A percentile compares a stretch with the other conserved stretches of the same genome.
These are phyloP conservation scores for Garra rufa DNA, from an alignment of 2,113 vertebrate species.

Conservation along the genomic window DNA sequence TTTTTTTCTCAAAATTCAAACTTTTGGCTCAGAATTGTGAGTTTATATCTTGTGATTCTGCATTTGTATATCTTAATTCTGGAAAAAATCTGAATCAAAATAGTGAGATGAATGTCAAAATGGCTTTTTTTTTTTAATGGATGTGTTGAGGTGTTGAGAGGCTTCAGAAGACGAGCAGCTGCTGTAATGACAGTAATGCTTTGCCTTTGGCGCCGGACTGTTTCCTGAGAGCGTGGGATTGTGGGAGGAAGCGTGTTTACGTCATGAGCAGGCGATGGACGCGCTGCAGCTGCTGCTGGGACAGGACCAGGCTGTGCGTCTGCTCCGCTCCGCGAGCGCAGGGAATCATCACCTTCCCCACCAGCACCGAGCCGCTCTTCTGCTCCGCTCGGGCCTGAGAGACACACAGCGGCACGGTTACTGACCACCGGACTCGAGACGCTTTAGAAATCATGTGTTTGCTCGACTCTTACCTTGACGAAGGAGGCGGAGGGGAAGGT, in stretches of 20 bases:
- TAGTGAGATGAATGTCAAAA: neutral
- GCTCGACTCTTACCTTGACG: constrained; percentile 81
- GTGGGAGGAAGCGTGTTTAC: constrained; percentile 42
- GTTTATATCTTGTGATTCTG: too few species aligned
- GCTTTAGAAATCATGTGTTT: neutral
- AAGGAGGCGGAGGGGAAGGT: constrained; percentile 86
- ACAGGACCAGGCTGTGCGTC: constrained; percentile 84
- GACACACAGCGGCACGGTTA: neutral
- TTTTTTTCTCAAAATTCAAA: too few species aligned
- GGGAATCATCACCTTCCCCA: constrained; percentile 86
- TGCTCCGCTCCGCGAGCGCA: constrained; percentile 84
- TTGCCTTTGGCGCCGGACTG: neutral
- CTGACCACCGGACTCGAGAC: rapidly evolving
- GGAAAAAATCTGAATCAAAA: too few species aligned
- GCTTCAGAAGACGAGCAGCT: neutral
- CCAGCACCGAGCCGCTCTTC: constrained; percentile 76
- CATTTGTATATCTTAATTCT: too few species aligned
- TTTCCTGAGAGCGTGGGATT: neutral
- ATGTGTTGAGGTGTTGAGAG: neutral
- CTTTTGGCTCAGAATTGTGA: neutral
- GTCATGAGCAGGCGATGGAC: constrained; percentile 84
- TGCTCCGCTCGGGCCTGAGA: constrained; percentile 84
- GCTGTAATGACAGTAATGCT: too few species aligned
- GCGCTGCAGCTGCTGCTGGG: constrained; percentile 82
- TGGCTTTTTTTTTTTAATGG: too few species aligned